Conservation (phyloP, 2,113 vertebrate species). For the Willisornis vidua region DNA sequence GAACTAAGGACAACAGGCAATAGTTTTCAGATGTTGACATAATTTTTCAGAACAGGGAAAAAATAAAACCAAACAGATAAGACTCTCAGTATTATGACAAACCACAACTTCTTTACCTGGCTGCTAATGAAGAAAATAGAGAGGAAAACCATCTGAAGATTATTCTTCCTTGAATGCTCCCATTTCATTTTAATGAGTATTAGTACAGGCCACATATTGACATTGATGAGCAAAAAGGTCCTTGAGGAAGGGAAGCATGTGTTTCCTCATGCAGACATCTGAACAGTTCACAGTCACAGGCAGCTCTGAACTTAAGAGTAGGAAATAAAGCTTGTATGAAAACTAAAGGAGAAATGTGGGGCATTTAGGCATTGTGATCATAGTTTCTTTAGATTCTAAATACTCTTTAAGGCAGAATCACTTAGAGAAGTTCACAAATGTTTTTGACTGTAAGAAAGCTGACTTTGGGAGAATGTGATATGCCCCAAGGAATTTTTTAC, state of each 20-base stretch:
- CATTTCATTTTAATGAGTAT: background rate
- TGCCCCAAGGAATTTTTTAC: slow-evolving; percentile 39
- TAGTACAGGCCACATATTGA: background rate
- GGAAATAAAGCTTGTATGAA: slow-evolving; percentile 54
- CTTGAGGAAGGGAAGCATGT: slow-evolving; percentile 33
- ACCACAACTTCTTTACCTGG: background rate
- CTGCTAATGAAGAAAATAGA: background rate
- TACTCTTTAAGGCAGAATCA: slow-evolving; percentile 14
- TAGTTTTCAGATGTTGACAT: background rate
- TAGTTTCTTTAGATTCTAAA: slow-evolving; percentile 46
- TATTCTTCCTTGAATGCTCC: slow-evolving; percentile 14
- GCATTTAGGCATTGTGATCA: slow-evolving; percentile 20
- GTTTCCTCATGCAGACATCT: slow-evolving; percentile 3
- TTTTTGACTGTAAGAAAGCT: slow-evolving; percentile 60
- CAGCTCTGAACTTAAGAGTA: slow-evolving; percentile 14
- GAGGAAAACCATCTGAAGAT: slow-evolving; percentile 6
- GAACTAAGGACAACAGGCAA: slow-evolving; percentile 33
- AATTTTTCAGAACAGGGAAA: background rate
- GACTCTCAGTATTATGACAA: background rate
- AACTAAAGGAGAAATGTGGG: background rate
- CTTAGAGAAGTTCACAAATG: slow-evolving; percentile 31
- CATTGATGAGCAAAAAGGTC: background rate
- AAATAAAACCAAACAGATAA: background rate
- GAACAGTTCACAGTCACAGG: background rate
- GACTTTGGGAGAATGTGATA: slow-evolving; percentile 62